Evolutionary conservation across 2,888 invertebrate genomes (phyloP).

Genomic region (Nineta flava): DNA sequence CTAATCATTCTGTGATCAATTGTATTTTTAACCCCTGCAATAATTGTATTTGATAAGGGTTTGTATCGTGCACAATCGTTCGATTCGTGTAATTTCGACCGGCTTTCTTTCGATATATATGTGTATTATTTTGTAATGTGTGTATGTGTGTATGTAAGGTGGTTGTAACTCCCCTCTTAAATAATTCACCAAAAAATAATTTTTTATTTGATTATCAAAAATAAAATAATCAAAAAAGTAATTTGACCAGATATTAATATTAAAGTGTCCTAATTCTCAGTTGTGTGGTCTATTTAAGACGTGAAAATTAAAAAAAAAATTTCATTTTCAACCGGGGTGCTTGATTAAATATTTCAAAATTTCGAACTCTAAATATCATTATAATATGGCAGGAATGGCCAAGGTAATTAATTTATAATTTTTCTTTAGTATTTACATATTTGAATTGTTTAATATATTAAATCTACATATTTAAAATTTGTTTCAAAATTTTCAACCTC

Average conservation of each 20-base stretch:
- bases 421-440: too few relatives aligned
- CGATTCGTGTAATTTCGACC: constrained; percentile 1
- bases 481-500: too few relatives aligned
- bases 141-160: not conserved
- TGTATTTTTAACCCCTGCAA: too few relatives aligned
- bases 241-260: too few relatives aligned
- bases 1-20: too few relatives aligned
- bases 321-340: not conserved
- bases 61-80: not conserved
- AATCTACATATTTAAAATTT: too few relatives aligned
- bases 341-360: constrained; percentile 32
- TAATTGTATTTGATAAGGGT: too few relatives aligned
- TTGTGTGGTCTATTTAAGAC: not conserved
- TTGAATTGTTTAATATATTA: too few relatives aligned
- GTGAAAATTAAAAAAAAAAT: not conserved
- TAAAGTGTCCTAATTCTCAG: not conserved
- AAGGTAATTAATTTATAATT: constrained; percentile 2
- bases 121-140: too few relatives aligned
- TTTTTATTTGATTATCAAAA: too few relatives aligned
- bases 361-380: constrained; percentile 49
- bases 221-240: too few relatives aligned
- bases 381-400: constrained; percentile 22
- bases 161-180: not conserved
- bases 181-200: not conserved
- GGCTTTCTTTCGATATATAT: not conserved